These are phyloP conservation scores for Okamejei kenojei DNA, from an alignment of 2,797 vertebrate genomes.

Conservation along the genomic window DNA sequence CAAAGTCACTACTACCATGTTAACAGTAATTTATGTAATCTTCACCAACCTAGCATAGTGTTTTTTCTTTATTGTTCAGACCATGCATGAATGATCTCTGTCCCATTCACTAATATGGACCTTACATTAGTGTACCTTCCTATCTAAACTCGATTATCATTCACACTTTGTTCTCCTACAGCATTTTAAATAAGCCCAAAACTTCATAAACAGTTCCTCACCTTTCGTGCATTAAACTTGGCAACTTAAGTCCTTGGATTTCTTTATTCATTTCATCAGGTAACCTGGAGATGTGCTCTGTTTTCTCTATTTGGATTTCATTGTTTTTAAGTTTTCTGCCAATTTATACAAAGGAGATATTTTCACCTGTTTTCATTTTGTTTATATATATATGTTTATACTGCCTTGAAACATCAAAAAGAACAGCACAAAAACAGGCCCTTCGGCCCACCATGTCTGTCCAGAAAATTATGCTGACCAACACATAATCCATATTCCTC, in stretches of 20 bases:
- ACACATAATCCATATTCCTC: no score
- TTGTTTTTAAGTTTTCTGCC: neutral
- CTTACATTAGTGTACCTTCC: neutral
- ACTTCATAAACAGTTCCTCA: neutral
- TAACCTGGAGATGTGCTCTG: neutral
- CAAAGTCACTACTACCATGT: neutral
- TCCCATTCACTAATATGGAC: neutral
- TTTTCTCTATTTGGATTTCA: neutral
- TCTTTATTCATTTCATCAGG: neutral
- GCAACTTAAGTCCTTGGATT: neutral
- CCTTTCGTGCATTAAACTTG: neutral
- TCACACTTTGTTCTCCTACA: neutral
- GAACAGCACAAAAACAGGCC: no score
- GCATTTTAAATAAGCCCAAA: neutral
- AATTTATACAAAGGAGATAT: neutral
- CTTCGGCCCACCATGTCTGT: no score
- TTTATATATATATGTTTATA: neutral
- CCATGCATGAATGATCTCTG: neutral
- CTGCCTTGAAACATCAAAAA: no score
- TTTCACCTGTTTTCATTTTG: neutral
- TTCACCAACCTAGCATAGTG: no score
- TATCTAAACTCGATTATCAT: neutral
- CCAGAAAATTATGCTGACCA: no score
- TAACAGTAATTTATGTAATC: no score
- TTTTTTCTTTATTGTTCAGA: neutral